A percentile compares a stretch with the other conserved stretches of the same genome.
These are phyloP conservation scores for Drosophila obscura DNA, from an alignment of 1,140 invertebrate genomes.

Conservation along the genomic window DNA sequence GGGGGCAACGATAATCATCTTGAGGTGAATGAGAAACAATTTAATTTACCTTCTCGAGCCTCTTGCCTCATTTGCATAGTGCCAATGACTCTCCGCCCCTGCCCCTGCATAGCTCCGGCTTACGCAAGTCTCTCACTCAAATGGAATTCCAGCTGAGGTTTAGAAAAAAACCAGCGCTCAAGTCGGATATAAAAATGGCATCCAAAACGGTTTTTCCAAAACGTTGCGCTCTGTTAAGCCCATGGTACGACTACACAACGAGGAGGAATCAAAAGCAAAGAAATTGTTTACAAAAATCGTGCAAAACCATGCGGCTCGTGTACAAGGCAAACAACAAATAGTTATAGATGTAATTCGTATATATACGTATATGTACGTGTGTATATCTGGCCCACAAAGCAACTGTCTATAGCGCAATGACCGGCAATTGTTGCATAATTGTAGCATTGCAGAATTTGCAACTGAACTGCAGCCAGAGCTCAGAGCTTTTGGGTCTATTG, in stretches of 20 bases:
- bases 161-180: conserved; percentile 7
- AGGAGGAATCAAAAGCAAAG: conserved; percentile 37
- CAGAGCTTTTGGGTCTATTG: conserved; percentile 58
- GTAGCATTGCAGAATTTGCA: conserved; percentile 47
- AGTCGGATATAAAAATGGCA: conserved; percentile 38
- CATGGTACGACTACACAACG: neutral
- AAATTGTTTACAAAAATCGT: conserved; percentile 70
- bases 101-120: conserved; percentile 14
- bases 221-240: conserved; percentile 73
- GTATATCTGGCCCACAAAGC: conserved; percentile 34
- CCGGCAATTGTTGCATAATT: conserved; percentile 57
- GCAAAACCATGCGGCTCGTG: conserved; percentile 20
- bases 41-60: conserved; percentile 60
- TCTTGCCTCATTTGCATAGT: conserved; percentile 65
- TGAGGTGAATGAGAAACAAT: conserved; percentile 55
- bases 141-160: conserved; percentile 12
- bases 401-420: conserved; percentile 69
- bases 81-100: conserved; percentile 63
- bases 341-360: conserved; percentile 35
- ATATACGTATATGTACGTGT: conserved; percentile 9
- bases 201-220: conserved; percentile 61
- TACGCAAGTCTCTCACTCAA: conserved; percentile 60
- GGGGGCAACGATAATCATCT: conserved; percentile 58
- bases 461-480: conserved; percentile 23
- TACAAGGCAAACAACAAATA: conserved; percentile 58